A percentile compares a stretch with the other conserved stretches of the same genome.
Evolutionary conservation across 2,888 invertebrate species (phyloP).

Genomic region (Parnassius mnemosyne): DNA sequence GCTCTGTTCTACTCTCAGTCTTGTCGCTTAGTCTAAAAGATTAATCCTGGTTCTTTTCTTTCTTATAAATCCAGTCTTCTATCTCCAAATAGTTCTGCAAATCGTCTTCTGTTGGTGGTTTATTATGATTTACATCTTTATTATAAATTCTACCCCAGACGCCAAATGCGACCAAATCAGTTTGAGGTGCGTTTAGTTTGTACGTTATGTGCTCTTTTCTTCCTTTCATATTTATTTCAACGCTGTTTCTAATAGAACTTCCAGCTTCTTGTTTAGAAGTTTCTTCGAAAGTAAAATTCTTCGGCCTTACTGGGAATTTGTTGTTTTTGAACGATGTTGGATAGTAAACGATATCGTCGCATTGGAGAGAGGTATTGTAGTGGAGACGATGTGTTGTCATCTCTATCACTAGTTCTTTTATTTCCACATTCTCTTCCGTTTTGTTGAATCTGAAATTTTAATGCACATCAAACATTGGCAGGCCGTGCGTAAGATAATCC

Average conservation of each 20-base stretch:
- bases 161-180: constrained; percentile 69
- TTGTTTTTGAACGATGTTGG: constrained; percentile 73
- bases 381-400: constrained; percentile 59
- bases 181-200: constrained; percentile 57
- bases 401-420: constrained; percentile 67
- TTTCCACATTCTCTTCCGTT: constrained; percentile 55
- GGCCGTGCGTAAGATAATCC: no score
- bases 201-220: constrained; percentile 41
- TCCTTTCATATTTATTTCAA: constrained; percentile 7
- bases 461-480: no score
- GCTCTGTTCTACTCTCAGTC: constrained; percentile 2
- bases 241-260: constrained; percentile 6
- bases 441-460: constrained; percentile 64
- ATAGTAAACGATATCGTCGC: constrained; percentile 67
- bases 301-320: constrained; percentile 67
- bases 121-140: constrained; percentile 64
- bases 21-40: neutral
- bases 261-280: constrained; percentile 16
- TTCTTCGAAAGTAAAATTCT: constrained; percentile 49
- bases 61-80: constrained; percentile 51
- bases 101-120: constrained; percentile 45
- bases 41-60: constrained; percentile 9
- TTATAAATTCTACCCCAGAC: constrained; percentile 70
- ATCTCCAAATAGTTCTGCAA: constrained; percentile 44
- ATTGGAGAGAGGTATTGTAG: constrained; percentile 54